Conservation (phyloP, 2,888 invertebrate species). For the Tineola bisselliella region DNA sequence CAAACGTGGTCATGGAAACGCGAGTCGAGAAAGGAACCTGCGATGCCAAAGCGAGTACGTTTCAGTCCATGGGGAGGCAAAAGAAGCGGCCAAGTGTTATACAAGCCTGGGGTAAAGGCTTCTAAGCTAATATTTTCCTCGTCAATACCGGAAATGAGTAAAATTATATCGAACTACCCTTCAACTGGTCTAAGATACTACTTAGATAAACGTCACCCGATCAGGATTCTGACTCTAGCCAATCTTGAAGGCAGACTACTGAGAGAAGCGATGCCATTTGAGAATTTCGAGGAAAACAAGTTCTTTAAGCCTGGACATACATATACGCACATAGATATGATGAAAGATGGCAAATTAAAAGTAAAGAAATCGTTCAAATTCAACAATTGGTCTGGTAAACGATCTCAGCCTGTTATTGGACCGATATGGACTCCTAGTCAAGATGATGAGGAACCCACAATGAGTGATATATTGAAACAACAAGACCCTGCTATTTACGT, state of each 20-base stretch:
- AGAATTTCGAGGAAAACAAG: conserved; percentile 39
- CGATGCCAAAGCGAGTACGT: conserved; percentile 56
- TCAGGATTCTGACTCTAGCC: conserved; percentile 42
- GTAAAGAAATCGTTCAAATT: conserved; percentile 36
- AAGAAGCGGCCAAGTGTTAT: conserved; percentile 48
- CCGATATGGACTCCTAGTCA: conserved; percentile 50
- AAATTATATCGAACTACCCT: conserved; percentile 41
- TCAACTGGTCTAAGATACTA: conserved; percentile 33
- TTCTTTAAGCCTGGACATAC: conserved; percentile 50
- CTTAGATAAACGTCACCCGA: conserved; percentile 42
- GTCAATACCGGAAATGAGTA: conserved; percentile 43
- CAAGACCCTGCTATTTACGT: neutral
- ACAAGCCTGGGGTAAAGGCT: conserved; percentile 32
- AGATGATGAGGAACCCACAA: neutral
- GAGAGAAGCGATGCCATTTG: conserved; percentile 45
- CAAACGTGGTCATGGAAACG: conserved; percentile 56
- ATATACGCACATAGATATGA: conserved; percentile 44
- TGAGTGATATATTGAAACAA: neutral
- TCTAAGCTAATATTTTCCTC: conserved; percentile 47
- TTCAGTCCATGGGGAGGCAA: conserved; percentile 63
- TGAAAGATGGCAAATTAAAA: conserved; percentile 57
- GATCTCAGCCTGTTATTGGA: conserved; percentile 57
- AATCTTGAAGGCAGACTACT: conserved; percentile 31
- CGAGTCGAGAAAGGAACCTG: conserved; percentile 41
- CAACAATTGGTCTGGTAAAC: conserved; percentile 58